These are phyloP conservation scores for Pristionchus maxplancki DNA, from an alignment of 2,888 invertebrate genomes.

Conservation along the genomic window DNA sequence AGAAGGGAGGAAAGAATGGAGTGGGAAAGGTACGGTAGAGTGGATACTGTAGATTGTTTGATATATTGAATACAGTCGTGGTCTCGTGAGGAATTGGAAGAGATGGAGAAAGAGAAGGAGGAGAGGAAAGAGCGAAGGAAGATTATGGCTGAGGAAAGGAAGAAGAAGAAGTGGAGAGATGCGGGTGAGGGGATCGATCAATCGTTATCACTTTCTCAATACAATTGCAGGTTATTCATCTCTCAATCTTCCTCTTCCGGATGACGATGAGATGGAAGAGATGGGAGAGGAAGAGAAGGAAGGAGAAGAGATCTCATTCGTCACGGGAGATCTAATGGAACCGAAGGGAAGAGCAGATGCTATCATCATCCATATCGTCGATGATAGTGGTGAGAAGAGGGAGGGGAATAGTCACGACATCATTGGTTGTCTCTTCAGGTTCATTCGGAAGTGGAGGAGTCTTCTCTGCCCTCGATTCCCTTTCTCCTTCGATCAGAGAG, in stretches of 20 bases:
- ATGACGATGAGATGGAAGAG: background rate
- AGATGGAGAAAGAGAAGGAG: background rate
- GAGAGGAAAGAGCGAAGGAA: constrained; percentile 36
- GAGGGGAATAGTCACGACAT: background rate
- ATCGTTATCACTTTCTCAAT: too few relatives aligned
- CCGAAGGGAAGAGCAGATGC: constrained; percentile 69
- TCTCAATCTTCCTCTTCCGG: background rate
- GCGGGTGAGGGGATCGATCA: background rate
- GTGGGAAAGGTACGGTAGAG: background rate
- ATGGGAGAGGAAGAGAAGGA: constrained; percentile 40
- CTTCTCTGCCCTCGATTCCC: constrained; percentile 77
- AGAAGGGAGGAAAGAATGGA: background rate
- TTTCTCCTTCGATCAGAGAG: constrained; percentile 73
- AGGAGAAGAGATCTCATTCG: constrained; percentile 54
- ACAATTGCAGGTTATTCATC: constrained; percentile 5
- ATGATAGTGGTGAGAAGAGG: constrained; percentile 73
- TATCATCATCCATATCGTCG: constrained; percentile 79
- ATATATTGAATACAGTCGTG: background rate
- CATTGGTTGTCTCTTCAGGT: constrained; percentile 77
- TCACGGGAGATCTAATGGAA: constrained; percentile 79
- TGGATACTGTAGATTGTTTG: background rate
- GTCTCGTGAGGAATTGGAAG: constrained; percentile 29
- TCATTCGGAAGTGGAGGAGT: constrained; percentile 79
- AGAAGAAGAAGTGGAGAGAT: constrained; percentile 42
- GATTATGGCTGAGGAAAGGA: background rate